Evolutionary conservation across 1,140 invertebrate genomes (phyloP).

Genomic region (Bombus sibiricus): DNA sequence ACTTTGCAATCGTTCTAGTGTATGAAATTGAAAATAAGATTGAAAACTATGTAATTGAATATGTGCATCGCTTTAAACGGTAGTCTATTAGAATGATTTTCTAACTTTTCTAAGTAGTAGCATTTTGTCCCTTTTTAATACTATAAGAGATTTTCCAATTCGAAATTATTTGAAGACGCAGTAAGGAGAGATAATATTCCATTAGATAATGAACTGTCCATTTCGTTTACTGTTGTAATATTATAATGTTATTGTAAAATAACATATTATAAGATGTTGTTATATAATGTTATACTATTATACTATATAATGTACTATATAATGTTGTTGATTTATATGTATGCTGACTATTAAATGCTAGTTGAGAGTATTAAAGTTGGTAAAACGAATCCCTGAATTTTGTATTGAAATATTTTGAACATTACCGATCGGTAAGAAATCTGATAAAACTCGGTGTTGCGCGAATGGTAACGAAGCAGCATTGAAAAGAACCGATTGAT

Average conservation of each 20-base stretch:
- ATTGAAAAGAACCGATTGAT: background rate
- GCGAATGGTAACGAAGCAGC: background rate
- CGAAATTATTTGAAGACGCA: background rate
- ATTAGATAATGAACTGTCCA: too few species aligned
- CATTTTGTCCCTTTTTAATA: background rate
- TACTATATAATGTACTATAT: too few species aligned
- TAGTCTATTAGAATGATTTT: too few species aligned
- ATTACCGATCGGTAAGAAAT: background rate
- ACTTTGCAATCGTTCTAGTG: background rate
- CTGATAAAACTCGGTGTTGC: background rate
- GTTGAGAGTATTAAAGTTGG: background rate
- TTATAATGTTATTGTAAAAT: too few species aligned
- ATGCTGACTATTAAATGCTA: too few species aligned
- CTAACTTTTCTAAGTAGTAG: background rate
- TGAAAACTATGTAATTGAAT: too few species aligned
- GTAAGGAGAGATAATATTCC: background rate
- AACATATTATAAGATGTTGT: too few species aligned
- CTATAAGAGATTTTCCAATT: background rate
- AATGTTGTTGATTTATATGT: too few species aligned
- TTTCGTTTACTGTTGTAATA: background rate
- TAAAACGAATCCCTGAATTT: background rate
- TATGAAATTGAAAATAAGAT: background rate
- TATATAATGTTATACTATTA: too few species aligned
- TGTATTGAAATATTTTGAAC: background rate
- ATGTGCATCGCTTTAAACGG: too few species aligned